Base-by-base conservation (phyloP, 2,113 vertebrate genomes). In the Hiodon alosoides region DNA sequence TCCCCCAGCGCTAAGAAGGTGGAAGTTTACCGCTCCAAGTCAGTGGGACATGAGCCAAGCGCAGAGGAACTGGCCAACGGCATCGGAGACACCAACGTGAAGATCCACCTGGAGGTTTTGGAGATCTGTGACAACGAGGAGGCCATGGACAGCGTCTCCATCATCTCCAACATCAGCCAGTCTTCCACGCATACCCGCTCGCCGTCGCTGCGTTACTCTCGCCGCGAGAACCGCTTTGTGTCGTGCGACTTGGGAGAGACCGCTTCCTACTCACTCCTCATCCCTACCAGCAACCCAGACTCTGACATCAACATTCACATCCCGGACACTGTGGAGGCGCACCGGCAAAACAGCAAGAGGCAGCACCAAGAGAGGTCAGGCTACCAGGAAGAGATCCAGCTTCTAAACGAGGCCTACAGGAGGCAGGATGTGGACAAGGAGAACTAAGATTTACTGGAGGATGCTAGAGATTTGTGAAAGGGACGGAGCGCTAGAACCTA, bases 81-180 rank as follows among this genome's bases (percentile, higher is more conserved):
- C 0, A 88, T 90, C 5, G 92, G 88, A 0, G 96, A 98, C 90
- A 94, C 96, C 4, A 99, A 90, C 0, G 97, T 99, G 2, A 98
- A 95, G 85, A 99, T 99, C 80, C 97, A 98, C 80, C 76, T 99
- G 64, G 97, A 99, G 74, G 97, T 99, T 9, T 90, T 99, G 76
- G 97, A 99, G 85, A 98, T 99, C 69, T 99, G 97, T 11, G 94
- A 95, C 82, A 94, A 95, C 0, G 93, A 98, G 55, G 96, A 97
- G 83, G 95, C 95, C 57, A 89, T 95, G 95, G 97, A 99, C 85
- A 97, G 95, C 0, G 96, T 99, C 80, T 99, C 97, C 3, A 99
- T 99, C 81, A 84, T 99, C 75, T 98, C 96, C 74, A 98, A 94
- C 82, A 98, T 99, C 90, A 99, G 97, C 82, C 97, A 99, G 87